A percentile compares a stretch with the other conserved stretches of the same genome.
phyloP scores from a whole-genome alignment of 2,888 invertebrate species.

The Tenthredo distinguenda region DNA sequence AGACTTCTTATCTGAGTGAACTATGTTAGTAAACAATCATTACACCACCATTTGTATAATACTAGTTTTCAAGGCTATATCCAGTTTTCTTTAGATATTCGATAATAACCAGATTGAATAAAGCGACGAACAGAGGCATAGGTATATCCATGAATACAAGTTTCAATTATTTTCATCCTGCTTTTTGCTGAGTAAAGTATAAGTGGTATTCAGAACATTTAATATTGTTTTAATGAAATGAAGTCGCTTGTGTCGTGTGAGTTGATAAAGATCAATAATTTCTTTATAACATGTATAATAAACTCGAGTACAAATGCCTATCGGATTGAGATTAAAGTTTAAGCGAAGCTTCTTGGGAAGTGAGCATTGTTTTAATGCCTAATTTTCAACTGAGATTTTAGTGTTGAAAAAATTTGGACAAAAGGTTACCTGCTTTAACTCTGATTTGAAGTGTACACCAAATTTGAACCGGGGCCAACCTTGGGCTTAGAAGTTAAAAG shows the following conservation, averaged over 20 bases:
- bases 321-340: not conserved
- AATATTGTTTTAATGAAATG: not conserved
- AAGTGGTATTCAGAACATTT: not conserved
- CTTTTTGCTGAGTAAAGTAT: not conserved
- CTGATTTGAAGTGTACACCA: slow-evolving; percentile 31
- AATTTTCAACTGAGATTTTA: not conserved
- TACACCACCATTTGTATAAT: slow-evolving; percentile 15
- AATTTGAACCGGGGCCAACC: slow-evolving; percentile 43
- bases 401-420: not conserved
- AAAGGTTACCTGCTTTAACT: not conserved
- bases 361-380: not conserved
- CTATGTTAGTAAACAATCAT: slow-evolving; percentile 29
- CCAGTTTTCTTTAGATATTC: slow-evolving; percentile 32
- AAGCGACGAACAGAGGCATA: not conserved
- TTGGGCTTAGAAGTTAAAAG: slow-evolving; percentile 43
- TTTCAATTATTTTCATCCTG: slow-evolving; percentile 1
- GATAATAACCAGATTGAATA: slow-evolving; percentile 26
- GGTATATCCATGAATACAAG: not conserved
- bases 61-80: slow-evolving; percentile 41
- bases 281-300: not conserved
- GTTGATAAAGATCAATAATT: not conserved
- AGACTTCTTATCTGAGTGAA: slow-evolving; percentile 36
- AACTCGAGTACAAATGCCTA: not conserved
- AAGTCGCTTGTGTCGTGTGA: not conserved
- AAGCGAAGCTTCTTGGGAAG: not conserved